phyloP scores from a whole-genome alignment of 2,888 invertebrate species.

The Gasteruption jaculator region DNA sequence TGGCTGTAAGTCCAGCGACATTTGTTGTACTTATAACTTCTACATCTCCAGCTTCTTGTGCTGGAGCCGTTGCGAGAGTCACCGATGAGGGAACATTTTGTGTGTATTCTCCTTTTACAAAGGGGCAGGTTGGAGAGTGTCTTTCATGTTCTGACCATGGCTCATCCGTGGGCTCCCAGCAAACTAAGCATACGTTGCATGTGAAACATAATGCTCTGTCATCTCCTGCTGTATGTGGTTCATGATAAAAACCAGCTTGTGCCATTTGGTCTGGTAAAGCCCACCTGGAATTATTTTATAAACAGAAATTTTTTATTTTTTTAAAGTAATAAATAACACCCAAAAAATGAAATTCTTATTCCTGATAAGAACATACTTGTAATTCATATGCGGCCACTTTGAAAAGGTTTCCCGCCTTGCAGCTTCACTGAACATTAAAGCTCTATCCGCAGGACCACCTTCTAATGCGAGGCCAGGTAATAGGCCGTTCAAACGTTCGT shows the following conservation, averaged over 20 bases:
- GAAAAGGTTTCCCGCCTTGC: constrained; percentile 86
- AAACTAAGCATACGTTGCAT: constrained; percentile 89
- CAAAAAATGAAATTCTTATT: constrained; percentile 5
- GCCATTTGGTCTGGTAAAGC: constrained; percentile 95
- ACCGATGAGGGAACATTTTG: constrained; percentile 88
- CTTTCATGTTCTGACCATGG: constrained; percentile 97
- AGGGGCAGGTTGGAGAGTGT: constrained; percentile 89
- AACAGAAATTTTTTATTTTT: constrained; percentile 4
- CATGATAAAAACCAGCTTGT: constrained; percentile 94
- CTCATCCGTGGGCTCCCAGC: constrained; percentile 96
- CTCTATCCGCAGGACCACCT: constrained; percentile 54
- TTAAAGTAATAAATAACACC: constrained; percentile 3
- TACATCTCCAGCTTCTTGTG: constrained; percentile 47
- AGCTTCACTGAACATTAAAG: constrained; percentile 87
- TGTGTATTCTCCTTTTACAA: constrained; percentile 91
- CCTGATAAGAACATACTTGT: constrained; percentile 64
- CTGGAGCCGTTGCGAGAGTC: constrained; percentile 51
- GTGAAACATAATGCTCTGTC: constrained; percentile 96
- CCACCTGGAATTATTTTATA: constrained; percentile 62
- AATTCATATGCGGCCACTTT: constrained; percentile 96
- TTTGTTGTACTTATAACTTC: constrained; percentile 47
- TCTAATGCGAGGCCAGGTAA: constrained; percentile 57
- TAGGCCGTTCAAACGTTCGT: constrained; percentile 79
- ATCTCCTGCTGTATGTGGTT: constrained; percentile 83
- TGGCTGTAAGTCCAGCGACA: constrained; percentile 50